Percentiles rank a stretch among this genome's conserved stretches.
These are phyloP conservation scores for Vireo altiloquus DNA, from an alignment of 2,113 vertebrate genomes.

Conservation along the genomic window DNA sequence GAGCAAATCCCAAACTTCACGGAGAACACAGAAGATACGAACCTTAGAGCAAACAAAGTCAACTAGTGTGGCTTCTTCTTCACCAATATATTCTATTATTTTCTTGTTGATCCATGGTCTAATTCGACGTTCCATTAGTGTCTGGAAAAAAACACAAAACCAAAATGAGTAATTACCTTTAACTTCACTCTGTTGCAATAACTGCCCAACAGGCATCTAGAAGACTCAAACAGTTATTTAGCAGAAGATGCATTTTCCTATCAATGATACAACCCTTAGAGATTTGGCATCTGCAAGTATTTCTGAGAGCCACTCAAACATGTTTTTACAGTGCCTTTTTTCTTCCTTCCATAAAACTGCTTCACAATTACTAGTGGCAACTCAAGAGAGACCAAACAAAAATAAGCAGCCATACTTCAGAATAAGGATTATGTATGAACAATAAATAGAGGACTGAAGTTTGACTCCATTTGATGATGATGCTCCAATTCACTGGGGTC, in stretches of 20 bases:
- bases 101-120: constrained; percentile 99
- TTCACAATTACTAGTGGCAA: background rate
- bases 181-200: background rate
- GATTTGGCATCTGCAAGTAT: background rate
- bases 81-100: constrained; percentile 99
- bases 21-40: background rate
- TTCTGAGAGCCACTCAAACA: background rate
- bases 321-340: background rate
- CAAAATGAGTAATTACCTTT: background rate
- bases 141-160: constrained; percentile 65
- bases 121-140: constrained; percentile 94
- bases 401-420: background rate
- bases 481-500: background rate
- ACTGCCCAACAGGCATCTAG: background rate
- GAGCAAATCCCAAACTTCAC: background rate
- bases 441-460: background rate
- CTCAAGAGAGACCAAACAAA: background rate
- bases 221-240: background rate
- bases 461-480: background rate
- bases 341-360: background rate
- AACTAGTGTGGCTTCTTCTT: constrained; percentile 96
- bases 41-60: constrained; percentile 99
- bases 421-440: background rate
- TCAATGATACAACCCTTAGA: background rate
- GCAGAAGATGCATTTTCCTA: background rate